Conservation (phyloP, 2,797 vertebrate genomes). For the Tapirus indicus region DNA sequence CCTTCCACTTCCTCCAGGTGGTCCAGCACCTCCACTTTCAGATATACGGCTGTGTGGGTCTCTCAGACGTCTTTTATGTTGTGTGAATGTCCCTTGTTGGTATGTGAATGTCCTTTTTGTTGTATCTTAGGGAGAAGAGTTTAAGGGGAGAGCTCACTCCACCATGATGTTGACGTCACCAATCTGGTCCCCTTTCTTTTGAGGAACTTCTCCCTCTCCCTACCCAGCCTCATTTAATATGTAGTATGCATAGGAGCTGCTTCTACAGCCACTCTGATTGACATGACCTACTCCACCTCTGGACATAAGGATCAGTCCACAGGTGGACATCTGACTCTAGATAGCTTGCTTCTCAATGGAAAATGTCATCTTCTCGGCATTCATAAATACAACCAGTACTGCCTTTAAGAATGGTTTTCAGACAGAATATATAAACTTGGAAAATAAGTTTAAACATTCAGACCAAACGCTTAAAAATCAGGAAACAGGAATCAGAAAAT, state of each 20-base stretch:
- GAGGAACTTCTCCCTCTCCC: neutral
- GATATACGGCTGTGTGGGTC: too few relatives aligned
- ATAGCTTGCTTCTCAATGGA: neutral
- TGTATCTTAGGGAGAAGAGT: too few relatives aligned
- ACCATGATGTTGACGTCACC: too few relatives aligned
- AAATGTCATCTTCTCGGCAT: neutral
- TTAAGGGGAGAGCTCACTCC: too few relatives aligned
- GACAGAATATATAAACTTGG: neutral
- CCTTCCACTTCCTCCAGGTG: too few relatives aligned
- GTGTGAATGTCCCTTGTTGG: too few relatives aligned
- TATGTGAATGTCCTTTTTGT: too few relatives aligned
- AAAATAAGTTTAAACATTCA: conserved; percentile 47
- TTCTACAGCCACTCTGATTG: neutral
- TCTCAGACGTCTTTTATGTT: too few relatives aligned
- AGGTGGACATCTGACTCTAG: neutral
- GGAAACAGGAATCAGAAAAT: conserved; percentile 31
- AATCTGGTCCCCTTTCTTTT: neutral
- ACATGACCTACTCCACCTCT: neutral
- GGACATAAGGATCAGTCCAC: neutral
- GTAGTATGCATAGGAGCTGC: neutral
- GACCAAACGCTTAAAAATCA: conserved; percentile 6
- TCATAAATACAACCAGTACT: neutral
- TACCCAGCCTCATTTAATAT: neutral
- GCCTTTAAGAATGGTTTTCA: neutral
- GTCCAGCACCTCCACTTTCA: too few relatives aligned